phyloP scores from a whole-genome alignment of 2,797 vertebrate genomes.

The Oceanodroma leucorhoa region DNA sequence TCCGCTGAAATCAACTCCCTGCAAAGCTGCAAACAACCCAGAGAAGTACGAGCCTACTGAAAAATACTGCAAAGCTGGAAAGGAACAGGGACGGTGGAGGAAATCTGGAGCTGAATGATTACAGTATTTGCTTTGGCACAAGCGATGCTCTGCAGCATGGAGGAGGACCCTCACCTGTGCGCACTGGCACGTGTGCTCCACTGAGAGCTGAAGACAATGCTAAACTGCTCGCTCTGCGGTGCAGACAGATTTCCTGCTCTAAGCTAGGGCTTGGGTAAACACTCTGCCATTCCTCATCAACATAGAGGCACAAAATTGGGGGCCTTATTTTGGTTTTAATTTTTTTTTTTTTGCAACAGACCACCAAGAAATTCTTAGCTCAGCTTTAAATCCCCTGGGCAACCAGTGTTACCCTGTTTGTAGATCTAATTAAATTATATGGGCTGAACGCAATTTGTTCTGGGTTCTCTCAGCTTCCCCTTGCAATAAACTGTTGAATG shows the following conservation, averaged over 20 bases:
- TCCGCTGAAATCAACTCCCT: not conserved
- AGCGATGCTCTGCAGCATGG: accelerated
- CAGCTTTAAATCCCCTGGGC: conserved; percentile 63
- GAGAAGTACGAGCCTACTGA: not conserved
- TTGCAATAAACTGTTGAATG: conserved; percentile 60
- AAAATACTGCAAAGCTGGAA: not conserved
- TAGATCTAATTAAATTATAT: conserved; percentile 73
- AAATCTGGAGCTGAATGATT: not conserved
- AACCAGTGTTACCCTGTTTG: conserved; percentile 71
- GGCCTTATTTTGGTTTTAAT: not conserved
- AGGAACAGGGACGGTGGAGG: not conserved
- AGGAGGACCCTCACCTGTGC: not conserved
- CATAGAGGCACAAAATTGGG: not conserved
- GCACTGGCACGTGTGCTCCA: not conserved
- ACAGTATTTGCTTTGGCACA: not conserved
- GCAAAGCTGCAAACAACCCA: not conserved
- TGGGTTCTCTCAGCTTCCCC: conserved; percentile 66
- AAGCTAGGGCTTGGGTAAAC: not conserved
- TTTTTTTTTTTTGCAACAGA: conserved; percentile 12
- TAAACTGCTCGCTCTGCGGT: accelerated
- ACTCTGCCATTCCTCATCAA: not conserved
- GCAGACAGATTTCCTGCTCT: not conserved
- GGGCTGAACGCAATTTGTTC: conserved; percentile 66
- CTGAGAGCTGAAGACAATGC: not conserved
- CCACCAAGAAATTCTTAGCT: conserved; percentile 54